Evolutionary conservation across 2,113 vertebrate genomes (phyloP).

Genomic region (Hippocampus mohnikei): DNA sequence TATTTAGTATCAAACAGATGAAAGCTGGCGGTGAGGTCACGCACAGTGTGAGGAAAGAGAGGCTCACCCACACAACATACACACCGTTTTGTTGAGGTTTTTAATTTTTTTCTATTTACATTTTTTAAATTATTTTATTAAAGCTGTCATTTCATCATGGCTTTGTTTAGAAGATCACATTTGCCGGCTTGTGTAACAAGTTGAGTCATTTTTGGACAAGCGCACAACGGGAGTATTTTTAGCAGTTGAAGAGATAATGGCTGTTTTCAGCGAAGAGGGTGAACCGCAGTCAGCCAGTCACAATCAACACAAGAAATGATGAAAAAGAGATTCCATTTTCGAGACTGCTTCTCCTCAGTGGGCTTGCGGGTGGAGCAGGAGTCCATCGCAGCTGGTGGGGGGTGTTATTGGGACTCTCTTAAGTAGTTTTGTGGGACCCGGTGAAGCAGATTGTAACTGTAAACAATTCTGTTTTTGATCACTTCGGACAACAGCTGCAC

Average conservation of each 20-base stretch:
- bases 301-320: not conserved
- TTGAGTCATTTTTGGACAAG: conserved; percentile 8
- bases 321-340: not conserved
- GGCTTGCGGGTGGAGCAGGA: not conserved
- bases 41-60: conserved; percentile 52
- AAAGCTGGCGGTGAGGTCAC: conserved; percentile 52
- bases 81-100: not conserved
- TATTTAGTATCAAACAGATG: conserved; percentile 41
- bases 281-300: not conserved
- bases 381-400: not conserved
- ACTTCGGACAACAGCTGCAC: not conserved
- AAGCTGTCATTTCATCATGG: conserved; percentile 22
- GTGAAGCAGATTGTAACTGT: not conserved
- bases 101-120: not conserved
- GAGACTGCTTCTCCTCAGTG: too few species aligned
- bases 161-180: conserved; percentile 7
- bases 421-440: not conserved
- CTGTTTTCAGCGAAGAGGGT: not conserved
- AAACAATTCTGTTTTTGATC: not conserved
- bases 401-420: too few species aligned
- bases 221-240: not conserved
- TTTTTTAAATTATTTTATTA: conserved; percentile 17
- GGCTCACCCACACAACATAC: conserved; percentile 1
- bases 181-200: conserved; percentile 1
- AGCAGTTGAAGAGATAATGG: not conserved